phyloP scores from a whole-genome alignment of 2,888 invertebrate genomes.

The Liopterus haemorrhoidalis region DNA sequence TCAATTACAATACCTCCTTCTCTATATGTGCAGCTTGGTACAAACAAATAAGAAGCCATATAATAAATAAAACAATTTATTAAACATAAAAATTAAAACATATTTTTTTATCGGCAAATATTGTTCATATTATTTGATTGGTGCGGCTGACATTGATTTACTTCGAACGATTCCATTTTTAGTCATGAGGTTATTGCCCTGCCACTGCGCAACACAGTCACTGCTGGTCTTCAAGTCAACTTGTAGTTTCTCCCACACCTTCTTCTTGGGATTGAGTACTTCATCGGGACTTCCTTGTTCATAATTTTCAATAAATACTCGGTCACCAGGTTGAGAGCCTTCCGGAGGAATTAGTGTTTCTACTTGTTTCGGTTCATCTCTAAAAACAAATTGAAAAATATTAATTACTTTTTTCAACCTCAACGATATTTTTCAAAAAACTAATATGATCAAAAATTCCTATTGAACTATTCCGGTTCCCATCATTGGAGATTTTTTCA shows the following conservation, averaged over 20 bases:
- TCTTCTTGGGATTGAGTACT: slow-evolving; percentile 90
- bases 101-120: no score
- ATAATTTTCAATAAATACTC: slow-evolving; percentile 76
- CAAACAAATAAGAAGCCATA: no score
- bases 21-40: no score
- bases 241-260: slow-evolving; percentile 90
- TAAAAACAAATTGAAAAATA: slow-evolving; percentile 35
- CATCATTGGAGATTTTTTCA: no score
- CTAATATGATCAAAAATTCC: no score
- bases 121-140: slow-evolving; percentile 70
- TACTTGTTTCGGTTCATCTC: slow-evolving; percentile 71
- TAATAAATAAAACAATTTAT: no score
- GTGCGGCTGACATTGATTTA: slow-evolving; percentile 70
- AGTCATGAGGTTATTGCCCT: slow-evolving; percentile 70
- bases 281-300: slow-evolving; percentile 73
- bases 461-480: no score
- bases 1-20: no score
- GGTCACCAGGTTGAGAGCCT: slow-evolving; percentile 73
- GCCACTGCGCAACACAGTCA: slow-evolving; percentile 76
- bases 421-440: no score
- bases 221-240: slow-evolving; percentile 67
- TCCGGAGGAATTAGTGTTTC: slow-evolving; percentile 79
- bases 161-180: slow-evolving; percentile 69
- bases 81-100: no score
- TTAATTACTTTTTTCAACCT: slow-evolving; percentile 1